Evolutionary conservation across 2,888 invertebrate species (phyloP).

Genomic region (Chydorus sphaericus): DNA sequence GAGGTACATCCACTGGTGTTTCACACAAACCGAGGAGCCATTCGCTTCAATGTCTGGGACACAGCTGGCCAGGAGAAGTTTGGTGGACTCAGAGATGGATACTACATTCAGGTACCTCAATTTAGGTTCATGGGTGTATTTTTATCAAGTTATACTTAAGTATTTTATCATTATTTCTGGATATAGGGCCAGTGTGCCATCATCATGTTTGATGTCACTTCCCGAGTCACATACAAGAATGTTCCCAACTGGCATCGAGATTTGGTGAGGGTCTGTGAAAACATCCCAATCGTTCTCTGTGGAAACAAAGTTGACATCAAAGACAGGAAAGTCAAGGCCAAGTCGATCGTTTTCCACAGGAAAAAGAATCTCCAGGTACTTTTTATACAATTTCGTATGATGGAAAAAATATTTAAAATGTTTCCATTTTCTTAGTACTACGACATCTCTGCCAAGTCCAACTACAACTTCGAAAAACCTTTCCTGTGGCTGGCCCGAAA

Average conservation of each 20-base stretch:
- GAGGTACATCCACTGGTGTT: conserved; percentile 98
- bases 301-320: conserved; percentile 99
- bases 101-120: conserved; percentile 82
- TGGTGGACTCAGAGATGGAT: conserved; percentile 95
- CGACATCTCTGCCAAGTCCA: conserved; percentile 98
- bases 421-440: conserved; percentile 73
- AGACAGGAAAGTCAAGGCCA: conserved; percentile 99
- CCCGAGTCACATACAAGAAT: conserved; percentile 98
- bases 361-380: conserved; percentile 96
- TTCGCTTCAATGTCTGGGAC: conserved; percentile 98
- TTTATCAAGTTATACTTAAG: conserved; percentile 7
- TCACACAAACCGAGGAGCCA: conserved; percentile 93
- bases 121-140: neutral
- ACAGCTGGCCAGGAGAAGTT: conserved; percentile 99
- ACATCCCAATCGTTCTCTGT: conserved; percentile 97
- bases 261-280: conserved; percentile 96
- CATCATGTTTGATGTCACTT: conserved; percentile 99
- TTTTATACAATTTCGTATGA: conserved; percentile 77
- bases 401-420: conserved; percentile 86
- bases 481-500: conserved; percentile 98
- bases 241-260: conserved; percentile 99
- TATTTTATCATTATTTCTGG: conserved; percentile 18
- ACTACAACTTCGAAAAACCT: conserved; percentile 99
- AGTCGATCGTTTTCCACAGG: conserved; percentile 96
- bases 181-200: conserved; percentile 57